Evolutionary conservation across 2,797 vertebrate species (phyloP), one percentile per base, ranked within the genome.

Genomic region (Lycodopsis pacificus): DNA sequence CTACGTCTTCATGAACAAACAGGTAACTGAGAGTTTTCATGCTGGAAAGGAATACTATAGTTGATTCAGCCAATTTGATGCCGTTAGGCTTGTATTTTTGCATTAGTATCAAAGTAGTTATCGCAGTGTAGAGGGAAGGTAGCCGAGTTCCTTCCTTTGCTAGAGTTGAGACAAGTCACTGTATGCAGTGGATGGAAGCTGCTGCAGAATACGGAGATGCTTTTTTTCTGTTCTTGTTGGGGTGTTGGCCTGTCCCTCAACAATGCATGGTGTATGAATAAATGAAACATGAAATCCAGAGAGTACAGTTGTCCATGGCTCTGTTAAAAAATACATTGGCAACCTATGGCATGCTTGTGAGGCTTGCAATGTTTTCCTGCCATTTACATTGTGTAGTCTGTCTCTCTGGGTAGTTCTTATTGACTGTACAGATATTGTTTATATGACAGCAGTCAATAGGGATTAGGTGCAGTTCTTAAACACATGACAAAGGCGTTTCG

Each of bases 1-100:
- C 92, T 97, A 98, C 51, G 97, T 97, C 84, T 98, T 97, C 86
- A 98, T 97, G 97, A 98, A 98, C 94, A 97, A 96, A 85, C 96
- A 97, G 97, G 97, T 97, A 95, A 38, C 48, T 64, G 42, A 19
- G 1, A 48, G 13, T 73, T 54, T 38, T 32, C 2, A 53, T 61
- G 49, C 42, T 9, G 8, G n/a, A 63, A 40, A 32, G 7, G 27
- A 42, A 54, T 48, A 13, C 19, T 22, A 12, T 20, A 9, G 8
- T 44, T 69, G 20, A 76, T 63, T 65, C 5, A 19, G 8, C 13
- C 25, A n/a, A 22, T 40, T 63, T 4, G 5, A 5, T 56, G 12
- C n/a, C 6, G 13, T 27, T 32, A 25, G 49, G 15, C 40, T 4
- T 48, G 10, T 7, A 3, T 13, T 57, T 34, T 22, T 40, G 14